Evolutionary conservation across 1,140 invertebrate genomes (phyloP), one percentile per base, ranked within the genome.

Genomic region (Apis dorsata): DNA sequence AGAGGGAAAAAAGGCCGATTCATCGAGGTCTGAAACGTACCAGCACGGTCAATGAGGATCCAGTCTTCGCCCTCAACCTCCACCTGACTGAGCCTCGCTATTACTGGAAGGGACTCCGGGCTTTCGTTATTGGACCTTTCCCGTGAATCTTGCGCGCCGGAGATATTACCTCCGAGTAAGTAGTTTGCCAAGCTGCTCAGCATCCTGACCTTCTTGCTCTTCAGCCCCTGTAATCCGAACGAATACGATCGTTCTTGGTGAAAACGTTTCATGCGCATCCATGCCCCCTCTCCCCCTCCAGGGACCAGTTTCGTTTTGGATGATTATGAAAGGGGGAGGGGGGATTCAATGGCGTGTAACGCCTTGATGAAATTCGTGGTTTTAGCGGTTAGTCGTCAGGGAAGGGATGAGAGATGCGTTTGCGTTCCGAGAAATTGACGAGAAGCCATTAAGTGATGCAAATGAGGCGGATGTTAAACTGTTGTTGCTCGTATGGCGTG

Each of bases 121-220:
- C 84, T 89, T 85, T 89, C 87, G 77, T 91, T 90, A 89, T 90
- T 91, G 88, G 90, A 89, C 71, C 90, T 91, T 71, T 92, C 90
- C 65, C 81, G 86, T 75, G 90, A 88, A 71, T 92, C 89, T 68
- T 87, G 89, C 44, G 85, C 84, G 49, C 81, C 91, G 71, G 91
- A 88, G 79, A 84, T 86, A 84, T 89, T 88, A 83, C 90, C 91
- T 79, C 94, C 94, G 84, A 95, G 89, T 72, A 95, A 91, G 91
- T 95, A 95, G 89, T 91, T 95, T 79, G 94, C 94, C 88, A 95
- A 92, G 88, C 93, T 94, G 90, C 93, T 94, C 91, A 95, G 93
- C 95, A 95, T 95, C 89, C 89, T 94, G 89, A 79, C 85, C 84
- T 87, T 89, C 69, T 88, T 89, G 74, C 49, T 84, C 63, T 89